Evolutionary conservation across 37 sponge, comb jelly and placozoan genomes (phyloP).

Genomic region (Eunapius fragilis): DNA sequence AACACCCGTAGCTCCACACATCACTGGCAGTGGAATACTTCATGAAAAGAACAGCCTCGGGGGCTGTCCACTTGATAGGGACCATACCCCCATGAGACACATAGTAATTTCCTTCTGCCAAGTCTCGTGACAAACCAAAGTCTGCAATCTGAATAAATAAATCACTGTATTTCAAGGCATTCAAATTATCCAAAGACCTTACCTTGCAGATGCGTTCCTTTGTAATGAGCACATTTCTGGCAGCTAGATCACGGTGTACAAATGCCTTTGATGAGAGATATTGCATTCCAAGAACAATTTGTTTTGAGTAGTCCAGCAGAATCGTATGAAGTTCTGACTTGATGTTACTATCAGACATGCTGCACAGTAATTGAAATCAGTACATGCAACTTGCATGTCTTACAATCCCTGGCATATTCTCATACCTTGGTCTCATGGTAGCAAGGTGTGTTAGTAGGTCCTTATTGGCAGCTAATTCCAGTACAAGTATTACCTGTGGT

Average conservation of each 20-base stretch:
- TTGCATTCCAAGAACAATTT: not conserved
- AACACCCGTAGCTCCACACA: not conserved
- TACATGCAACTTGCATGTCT: not conserved
- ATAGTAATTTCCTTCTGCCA: not conserved
- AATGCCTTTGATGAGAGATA: slow-evolving; percentile 12
- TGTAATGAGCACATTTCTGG: not conserved
- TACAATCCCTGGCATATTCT: not conserved
- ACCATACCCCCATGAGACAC: not conserved
- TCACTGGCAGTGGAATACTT: not conserved
- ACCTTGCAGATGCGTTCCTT: not conserved
- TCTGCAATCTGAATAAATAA: not conserved
- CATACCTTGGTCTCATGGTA: not conserved
- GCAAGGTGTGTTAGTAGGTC: slow-evolving; percentile 11
- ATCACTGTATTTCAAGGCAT: not conserved
- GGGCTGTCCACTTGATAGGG: not conserved
- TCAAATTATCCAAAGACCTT: not conserved
- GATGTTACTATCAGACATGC: not conserved
- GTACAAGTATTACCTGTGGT: slow-evolving; percentile 22
- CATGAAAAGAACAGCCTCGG: not conserved
- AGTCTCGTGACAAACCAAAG: not conserved
- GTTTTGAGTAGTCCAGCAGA: not conserved
- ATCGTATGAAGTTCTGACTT: not conserved
- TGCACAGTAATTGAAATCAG: not conserved
- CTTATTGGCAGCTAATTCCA: slow-evolving; percentile 27
- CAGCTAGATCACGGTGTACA: slow-evolving; percentile 5